Conservation (phyloP, 2,113 vertebrate species). For the Coryphaenoides rupestris region DNA sequence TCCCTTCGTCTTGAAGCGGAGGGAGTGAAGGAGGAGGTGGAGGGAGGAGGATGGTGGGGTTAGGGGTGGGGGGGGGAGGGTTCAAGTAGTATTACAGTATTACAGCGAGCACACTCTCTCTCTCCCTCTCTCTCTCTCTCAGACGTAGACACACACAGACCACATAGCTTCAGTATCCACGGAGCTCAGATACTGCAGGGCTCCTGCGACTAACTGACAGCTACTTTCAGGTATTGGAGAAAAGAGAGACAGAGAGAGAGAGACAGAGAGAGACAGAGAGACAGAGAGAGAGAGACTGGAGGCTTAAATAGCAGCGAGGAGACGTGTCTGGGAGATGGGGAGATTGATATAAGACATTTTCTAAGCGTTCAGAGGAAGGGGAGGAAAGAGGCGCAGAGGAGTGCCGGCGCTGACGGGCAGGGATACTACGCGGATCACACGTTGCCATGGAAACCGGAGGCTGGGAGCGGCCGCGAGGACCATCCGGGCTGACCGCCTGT, state of each 20-base stretch:
- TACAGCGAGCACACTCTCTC: too few species aligned
- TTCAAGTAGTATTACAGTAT: too few species aligned
- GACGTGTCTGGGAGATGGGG: not conserved
- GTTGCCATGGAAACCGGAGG: slow-evolving; percentile 74
- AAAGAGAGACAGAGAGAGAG: slow-evolving; percentile 19
- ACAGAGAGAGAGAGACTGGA: not conserved
- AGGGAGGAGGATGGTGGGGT: slow-evolving; percentile 47
- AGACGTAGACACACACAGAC: too few species aligned
- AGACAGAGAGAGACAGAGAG: slow-evolving; percentile 24
- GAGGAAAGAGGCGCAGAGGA: not conserved
- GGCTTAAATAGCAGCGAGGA: not conserved
- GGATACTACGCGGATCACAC: slow-evolving; percentile 64
- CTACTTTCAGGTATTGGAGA: not conserved
- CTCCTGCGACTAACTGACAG: too few species aligned
- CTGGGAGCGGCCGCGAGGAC: slow-evolving; percentile 60
- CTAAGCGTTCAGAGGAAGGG: slow-evolving; percentile 12
- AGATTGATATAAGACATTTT: slow-evolving; percentile 4
- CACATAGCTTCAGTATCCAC: too few species aligned
- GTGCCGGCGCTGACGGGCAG: slow-evolving; percentile 1
- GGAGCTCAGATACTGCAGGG: too few species aligned
- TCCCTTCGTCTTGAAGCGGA: slow-evolving; percentile 72
- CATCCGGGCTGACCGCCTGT: slow-evolving; percentile 53
- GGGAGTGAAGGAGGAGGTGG: slow-evolving; percentile 70
- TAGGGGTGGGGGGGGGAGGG: slow-evolving; percentile 16
- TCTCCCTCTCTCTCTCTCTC: too few species aligned